Evolutionary conservation across 1,140 invertebrate species (phyloP).

Genomic region (Drosophila paulistorum): DNA sequence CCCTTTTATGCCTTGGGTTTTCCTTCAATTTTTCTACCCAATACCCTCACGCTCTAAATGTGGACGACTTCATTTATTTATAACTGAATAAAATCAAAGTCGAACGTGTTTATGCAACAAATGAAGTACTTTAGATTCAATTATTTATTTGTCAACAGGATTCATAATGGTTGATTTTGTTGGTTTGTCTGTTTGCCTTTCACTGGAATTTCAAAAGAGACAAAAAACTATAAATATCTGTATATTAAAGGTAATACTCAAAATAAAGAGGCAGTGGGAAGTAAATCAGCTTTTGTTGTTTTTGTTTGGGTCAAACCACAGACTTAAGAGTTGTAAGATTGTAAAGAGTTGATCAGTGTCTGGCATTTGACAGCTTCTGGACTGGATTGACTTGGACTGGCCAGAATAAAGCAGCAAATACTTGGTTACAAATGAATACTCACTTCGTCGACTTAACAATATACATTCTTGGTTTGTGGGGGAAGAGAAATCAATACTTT

Average conservation of each 20-base stretch:
- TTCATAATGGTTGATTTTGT: conserved; percentile 56
- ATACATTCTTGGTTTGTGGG: conserved; percentile 23
- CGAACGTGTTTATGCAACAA: conserved; percentile 73
- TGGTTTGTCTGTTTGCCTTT: conserved; percentile 31
- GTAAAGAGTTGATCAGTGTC: conserved; percentile 29
- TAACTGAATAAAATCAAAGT: conserved; percentile 56
- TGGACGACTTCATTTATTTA: conserved; percentile 52
- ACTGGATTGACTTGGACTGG: conserved; percentile 34
- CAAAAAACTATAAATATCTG: not conserved
- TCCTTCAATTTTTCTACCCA: conserved; percentile 15
- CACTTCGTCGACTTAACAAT: conserved; percentile 46
- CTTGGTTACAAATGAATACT: conserved; percentile 59
- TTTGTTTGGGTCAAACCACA: conserved; percentile 14
- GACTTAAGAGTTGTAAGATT: conserved; percentile 23
- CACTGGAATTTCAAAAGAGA: conserved; percentile 5
- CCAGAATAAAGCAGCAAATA: conserved; percentile 28
- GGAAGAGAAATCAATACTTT: conserved; percentile 61
- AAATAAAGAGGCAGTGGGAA: no score
- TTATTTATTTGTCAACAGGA: conserved; percentile 67
- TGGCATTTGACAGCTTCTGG: conserved; percentile 49
- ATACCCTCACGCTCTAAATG: not conserved
- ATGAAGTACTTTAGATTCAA: conserved; percentile 78
- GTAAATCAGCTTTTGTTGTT: not conserved
- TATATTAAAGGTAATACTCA: conserved; percentile 19
- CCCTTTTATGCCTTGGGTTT: conserved; percentile 14